Conservation (phyloP, 2,797 vertebrate genomes). For the Thripadectes ignobilis region DNA sequence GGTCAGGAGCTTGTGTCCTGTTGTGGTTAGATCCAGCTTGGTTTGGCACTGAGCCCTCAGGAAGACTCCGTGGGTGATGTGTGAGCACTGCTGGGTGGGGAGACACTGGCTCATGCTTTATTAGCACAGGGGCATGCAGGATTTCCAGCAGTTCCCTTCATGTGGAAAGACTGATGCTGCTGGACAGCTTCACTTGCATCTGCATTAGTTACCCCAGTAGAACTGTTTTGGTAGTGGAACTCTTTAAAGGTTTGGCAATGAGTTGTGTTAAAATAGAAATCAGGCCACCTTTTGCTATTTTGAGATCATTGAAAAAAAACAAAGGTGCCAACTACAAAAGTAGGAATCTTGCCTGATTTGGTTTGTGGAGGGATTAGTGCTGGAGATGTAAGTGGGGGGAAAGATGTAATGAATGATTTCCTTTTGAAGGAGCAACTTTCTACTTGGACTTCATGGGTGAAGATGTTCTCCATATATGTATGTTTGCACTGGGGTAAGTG, state of each 20-base stretch:
- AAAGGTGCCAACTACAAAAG: not conserved
- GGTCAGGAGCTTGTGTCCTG: not conserved
- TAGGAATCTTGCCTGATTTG: not conserved
- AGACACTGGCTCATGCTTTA: not conserved
- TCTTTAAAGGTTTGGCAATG: not conserved
- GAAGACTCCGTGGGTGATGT: not conserved
- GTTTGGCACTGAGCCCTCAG: not conserved
- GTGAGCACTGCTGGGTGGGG: too few relatives aligned
- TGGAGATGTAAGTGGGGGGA: not conserved
- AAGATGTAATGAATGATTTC: not conserved
- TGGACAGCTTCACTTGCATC: not conserved
- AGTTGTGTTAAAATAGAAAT: not conserved
- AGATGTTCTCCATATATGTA: constrained; percentile 89
- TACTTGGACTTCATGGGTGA: constrained; percentile 91
- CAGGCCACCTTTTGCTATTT: not conserved
- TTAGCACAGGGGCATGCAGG: not conserved
- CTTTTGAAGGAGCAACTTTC: constrained; percentile 87
- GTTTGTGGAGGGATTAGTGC: not conserved
- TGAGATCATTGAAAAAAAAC: not conserved
- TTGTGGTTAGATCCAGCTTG: not conserved
- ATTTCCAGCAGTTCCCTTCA: not conserved
- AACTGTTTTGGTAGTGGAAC: not conserved
- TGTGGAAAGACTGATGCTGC: not conserved
- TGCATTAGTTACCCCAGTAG: not conserved
- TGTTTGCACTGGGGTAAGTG: constrained; percentile 94